Conservation (phyloP, 23 tunicate species). For the Styela clava region DNA sequence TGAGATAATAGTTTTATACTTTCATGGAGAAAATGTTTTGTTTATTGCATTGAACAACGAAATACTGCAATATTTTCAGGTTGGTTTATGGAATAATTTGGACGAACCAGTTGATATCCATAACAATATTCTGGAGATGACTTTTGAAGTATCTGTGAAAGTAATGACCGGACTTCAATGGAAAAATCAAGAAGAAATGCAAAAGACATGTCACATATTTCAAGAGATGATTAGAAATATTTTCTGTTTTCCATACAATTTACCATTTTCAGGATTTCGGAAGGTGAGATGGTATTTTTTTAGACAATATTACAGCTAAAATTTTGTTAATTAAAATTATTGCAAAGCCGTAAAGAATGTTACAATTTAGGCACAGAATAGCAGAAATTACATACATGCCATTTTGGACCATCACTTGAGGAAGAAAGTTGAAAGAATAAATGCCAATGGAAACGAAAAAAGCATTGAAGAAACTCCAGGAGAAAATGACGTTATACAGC, state of each 20-base stretch:
- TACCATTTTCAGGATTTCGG: constrained; percentile 50
- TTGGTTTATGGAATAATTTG: neutral
- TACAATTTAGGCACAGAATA: no score
- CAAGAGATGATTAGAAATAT: constrained; percentile 40
- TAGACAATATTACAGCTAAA: no score
- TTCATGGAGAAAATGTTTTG: no score
- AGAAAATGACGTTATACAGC: neutral
- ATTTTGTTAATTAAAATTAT: no score
- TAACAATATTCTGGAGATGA: constrained; percentile 34
- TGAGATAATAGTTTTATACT: no score
- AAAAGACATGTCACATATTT: constrained; percentile 26
- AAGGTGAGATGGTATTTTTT: constrained; percentile 44
- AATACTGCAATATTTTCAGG: constrained; percentile 9
- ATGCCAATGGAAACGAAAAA: constrained; percentile 8
- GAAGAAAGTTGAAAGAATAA: neutral
- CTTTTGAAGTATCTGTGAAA: constrained; percentile 35
- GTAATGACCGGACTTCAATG: constrained; percentile 48
- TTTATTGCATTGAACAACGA: no score
- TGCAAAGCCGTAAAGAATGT: no score
- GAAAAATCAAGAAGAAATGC: neutral
- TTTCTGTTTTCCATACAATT: constrained; percentile 38
- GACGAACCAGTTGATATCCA: constrained; percentile 35
- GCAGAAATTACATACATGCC: no score
- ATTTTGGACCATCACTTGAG: constrained; percentile 26
- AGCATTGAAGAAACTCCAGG: neutral